Evolutionary conservation across 2,797 vertebrate genomes (phyloP).

Genomic region (Molossus alvarezi): DNA sequence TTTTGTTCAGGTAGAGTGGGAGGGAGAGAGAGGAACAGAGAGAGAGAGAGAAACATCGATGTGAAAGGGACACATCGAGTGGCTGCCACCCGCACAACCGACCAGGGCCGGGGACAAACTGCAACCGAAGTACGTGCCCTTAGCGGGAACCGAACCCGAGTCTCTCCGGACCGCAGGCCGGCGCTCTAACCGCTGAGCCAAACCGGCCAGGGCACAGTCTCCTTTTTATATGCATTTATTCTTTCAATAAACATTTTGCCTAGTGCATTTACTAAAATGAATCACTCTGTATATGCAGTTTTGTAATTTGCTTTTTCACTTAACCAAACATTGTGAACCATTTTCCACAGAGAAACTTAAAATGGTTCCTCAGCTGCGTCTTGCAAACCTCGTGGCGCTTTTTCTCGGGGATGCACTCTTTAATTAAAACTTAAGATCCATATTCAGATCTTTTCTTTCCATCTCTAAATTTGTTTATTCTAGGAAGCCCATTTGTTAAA

Average conservation of each 20-base stretch:
- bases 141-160: no score
- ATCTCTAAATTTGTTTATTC: slow-evolving; percentile 74
- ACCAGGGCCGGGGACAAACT: no score
- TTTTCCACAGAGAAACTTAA: slow-evolving; percentile 20
- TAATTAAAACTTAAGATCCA: slow-evolving; percentile 68
- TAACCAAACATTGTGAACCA: slow-evolving; percentile 1
- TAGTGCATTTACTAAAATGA: slow-evolving; percentile 22
- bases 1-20: no score
- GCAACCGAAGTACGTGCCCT: no score
- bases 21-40: no score
- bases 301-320: slow-evolving; percentile 29
- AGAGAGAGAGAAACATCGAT: no score
- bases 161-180: no score
- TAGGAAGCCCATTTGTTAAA: slow-evolving; percentile 85
- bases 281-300: slow-evolving; percentile 40
- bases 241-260: slow-evolving; percentile 9
- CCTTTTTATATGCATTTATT: slow-evolving; percentile 65
- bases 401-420: slow-evolving; percentile 53
- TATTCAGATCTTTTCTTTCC: slow-evolving; percentile 31
- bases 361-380: neutral
- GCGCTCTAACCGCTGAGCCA: no score
- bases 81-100: no score
- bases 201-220: neutral
- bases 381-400: slow-evolving; percentile 31
- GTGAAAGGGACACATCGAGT: no score